Evolutionary conservation across 2,113 vertebrate species (phyloP), one percentile per base, ranked within the genome.

Genomic region (Nothoprocta perdicaria): DNA sequence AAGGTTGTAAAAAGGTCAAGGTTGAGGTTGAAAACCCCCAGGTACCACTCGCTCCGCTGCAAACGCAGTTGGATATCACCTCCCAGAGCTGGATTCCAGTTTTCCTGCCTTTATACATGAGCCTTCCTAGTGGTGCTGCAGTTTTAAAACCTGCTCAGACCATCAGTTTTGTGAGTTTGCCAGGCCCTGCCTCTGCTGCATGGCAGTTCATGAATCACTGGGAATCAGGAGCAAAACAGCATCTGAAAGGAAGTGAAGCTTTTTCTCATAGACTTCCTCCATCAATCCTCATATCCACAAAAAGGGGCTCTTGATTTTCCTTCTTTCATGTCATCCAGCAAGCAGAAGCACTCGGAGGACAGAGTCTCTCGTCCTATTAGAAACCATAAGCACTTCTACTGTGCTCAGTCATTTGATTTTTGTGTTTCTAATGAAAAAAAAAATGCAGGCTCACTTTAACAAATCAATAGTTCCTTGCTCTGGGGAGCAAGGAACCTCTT

Each of bases 391-490:
- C 48, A 58, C 35, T 26, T 77, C 82, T 86, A 52, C 43, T 72
- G 84, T 67, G 78, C 43, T n/a, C 8, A 41, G 58, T 69, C 22
- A 50, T 77, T 86, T 86, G 93, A n/a, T 88, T 43, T 81, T 46
- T 16, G 68, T 18, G 9, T 5, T 62, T 75, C 73, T 68, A 69
- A 50, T 72, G 35, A 38, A 46, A 19, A 48, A 48, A 48, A 66
- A 89, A 94, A 90, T 35, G 75, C 61, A 67, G 83, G 88, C 80
- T 81, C 65, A 65, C 71, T 89, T 88, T 75, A 67, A 60, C 67
- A 87, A 82, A 93, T 94, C 90, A 92, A 66, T 92, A 86, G 35
- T 38, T 38, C 35, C 35, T 38, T 38, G 35, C 35, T 38, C 26
- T 60, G 18, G 40, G 17, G 78, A 91, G 84, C 63, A 78, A 58